phyloP scores from a whole-genome alignment of 2,113 vertebrate species.

The Prunella himalayana region DNA sequence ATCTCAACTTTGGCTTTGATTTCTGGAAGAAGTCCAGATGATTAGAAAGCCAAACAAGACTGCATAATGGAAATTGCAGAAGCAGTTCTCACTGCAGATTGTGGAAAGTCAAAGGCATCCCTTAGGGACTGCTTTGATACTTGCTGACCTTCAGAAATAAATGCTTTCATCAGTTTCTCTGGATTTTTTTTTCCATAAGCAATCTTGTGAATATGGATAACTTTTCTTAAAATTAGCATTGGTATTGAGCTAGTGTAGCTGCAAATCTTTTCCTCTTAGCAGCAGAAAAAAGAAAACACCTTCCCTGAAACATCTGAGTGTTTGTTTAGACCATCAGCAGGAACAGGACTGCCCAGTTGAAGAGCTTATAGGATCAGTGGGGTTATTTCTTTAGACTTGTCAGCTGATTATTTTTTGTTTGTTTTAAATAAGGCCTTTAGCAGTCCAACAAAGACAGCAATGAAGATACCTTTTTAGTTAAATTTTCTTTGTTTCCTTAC shows the following conservation, averaged over 20 bases:
- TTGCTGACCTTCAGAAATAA: conserved; percentile 53
- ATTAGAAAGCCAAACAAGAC: conserved; percentile 48
- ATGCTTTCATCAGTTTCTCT: conserved; percentile 4
- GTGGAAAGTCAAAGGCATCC: conserved; percentile 32
- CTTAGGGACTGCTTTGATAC: conserved; percentile 5
- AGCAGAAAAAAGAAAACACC: not conserved
- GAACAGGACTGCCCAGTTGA: not conserved
- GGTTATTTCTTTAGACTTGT: not conserved
- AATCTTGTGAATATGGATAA: not conserved
- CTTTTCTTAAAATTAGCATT: not conserved
- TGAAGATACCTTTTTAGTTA: not conserved
- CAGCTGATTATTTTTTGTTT: not conserved
- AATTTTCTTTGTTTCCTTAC: not conserved
- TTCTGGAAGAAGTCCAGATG: conserved; percentile 49
- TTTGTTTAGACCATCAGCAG: not conserved
- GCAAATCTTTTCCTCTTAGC: not conserved
- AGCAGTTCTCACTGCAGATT: conserved; percentile 14
- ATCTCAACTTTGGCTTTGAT: conserved; percentile 1
- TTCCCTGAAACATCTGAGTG: not conserved
- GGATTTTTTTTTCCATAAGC: not conserved
- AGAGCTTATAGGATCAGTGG: not conserved
- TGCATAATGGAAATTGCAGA: conserved; percentile 51
- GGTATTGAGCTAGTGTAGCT: not conserved
- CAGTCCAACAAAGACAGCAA: not conserved
- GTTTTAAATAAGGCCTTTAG: not conserved